Conservation (phyloP, 2,888 invertebrate species). For the Hydropsyche betteni region DNA sequence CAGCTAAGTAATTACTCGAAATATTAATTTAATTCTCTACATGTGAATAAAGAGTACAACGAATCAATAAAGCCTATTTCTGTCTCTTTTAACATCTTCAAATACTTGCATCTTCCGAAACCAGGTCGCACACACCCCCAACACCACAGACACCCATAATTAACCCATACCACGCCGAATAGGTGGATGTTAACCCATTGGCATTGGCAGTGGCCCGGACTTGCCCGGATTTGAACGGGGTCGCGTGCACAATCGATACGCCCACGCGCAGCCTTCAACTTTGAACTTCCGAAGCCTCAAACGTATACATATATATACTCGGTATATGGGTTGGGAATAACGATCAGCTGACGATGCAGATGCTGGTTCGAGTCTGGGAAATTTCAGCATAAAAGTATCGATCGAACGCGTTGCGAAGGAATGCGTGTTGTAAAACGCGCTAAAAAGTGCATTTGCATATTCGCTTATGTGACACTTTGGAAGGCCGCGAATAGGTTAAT, state of each 20-base stretch:
- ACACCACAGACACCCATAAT: no score
- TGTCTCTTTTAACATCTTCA: no score
- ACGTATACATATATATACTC: neutral
- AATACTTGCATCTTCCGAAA: neutral
- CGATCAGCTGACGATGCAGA: conserved; percentile 22
- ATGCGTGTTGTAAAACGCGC: neutral
- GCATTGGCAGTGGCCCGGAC: conserved; percentile 41
- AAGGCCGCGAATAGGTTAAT: conserved; percentile 26
- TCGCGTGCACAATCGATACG: conserved; percentile 43
- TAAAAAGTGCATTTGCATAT: neutral
- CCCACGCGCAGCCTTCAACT: conserved; percentile 37
- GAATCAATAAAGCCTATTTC: no score
- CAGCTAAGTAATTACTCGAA: no score
- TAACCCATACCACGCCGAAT: neutral
- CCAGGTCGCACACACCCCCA: neutral
- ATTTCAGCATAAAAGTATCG: no score
- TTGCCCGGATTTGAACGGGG: conserved; percentile 28
- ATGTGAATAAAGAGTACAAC: no score
- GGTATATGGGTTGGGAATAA: neutral
- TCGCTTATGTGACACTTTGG: neutral
- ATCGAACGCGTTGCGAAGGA: no score
- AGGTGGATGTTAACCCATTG: conserved; percentile 28
- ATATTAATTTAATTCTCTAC: no score
- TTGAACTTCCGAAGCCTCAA: conserved; percentile 31
- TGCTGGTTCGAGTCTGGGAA: neutral